Evolutionary conservation across 2,888 invertebrate genomes (phyloP).

Genomic region (Acronicta leporina): DNA sequence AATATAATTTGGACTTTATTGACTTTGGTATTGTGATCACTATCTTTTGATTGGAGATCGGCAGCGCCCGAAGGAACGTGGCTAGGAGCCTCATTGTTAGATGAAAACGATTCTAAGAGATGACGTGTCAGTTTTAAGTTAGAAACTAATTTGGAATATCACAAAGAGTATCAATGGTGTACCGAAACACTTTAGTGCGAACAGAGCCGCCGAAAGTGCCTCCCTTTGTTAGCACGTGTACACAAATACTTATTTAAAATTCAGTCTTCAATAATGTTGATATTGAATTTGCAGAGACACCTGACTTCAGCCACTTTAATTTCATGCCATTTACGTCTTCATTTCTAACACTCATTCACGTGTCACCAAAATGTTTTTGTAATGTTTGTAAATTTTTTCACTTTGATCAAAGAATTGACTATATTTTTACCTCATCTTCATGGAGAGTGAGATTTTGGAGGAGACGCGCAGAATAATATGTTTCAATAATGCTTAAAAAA

Average conservation of each 20-base stretch:
- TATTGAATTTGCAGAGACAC: constrained; percentile 37
- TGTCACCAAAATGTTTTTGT: not conserved
- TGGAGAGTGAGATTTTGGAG: no score
- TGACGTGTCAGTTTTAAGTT: constrained; percentile 84
- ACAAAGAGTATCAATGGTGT: constrained; percentile 86
- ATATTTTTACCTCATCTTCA: no score
- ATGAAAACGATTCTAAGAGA: constrained; percentile 85
- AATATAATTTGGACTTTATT: constrained; percentile 81
- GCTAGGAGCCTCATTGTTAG: constrained; percentile 83
- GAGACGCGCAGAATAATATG: no score
- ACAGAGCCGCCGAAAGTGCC: constrained; percentile 76
- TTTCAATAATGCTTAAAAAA: no score
- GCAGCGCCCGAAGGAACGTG: constrained; percentile 83
- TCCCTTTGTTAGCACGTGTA: constrained; percentile 79
- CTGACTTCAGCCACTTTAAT: constrained; percentile 42
- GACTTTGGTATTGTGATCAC: constrained; percentile 66
- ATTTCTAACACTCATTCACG: constrained; percentile 16
- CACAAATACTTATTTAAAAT: constrained; percentile 62
- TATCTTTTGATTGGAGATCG: constrained; percentile 58
- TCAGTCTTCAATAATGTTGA: constrained; percentile 40
- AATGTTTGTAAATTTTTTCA: not conserved
- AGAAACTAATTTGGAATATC: constrained; percentile 88
- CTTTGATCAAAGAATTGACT: not conserved
- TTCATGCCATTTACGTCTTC: constrained; percentile 39
- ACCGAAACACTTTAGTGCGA: constrained; percentile 83